Percentiles rank a stretch among this genome's conserved stretches.
phyloP scores from a whole-genome alignment of 2,888 invertebrate genomes.

The Clanis bilineata region DNA sequence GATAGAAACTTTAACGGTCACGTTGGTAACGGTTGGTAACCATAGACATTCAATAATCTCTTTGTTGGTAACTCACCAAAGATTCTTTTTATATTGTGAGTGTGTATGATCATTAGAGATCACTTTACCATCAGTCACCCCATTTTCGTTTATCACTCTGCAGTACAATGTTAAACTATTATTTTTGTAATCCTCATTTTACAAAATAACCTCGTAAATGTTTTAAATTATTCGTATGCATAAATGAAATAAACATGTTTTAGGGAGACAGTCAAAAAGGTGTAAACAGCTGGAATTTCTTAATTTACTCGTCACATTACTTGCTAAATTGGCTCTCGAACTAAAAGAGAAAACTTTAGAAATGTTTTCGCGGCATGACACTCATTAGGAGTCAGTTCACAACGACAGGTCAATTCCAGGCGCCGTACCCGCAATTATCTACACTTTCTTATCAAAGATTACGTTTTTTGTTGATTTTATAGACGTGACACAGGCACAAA shows the following conservation, averaged over 20 bases:
- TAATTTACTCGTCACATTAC: background rate
- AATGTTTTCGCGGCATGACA: slow-evolving; percentile 1
- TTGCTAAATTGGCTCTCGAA: background rate
- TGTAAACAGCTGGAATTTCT: background rate
- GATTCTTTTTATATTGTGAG: no score
- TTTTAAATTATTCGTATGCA: no score
- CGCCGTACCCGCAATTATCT: slow-evolving; percentile 19
- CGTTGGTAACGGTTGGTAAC: no score
- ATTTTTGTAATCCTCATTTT: no score
- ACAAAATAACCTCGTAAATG: no score
- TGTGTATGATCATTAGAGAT: no score
- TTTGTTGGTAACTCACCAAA: no score
- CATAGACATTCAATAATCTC: no score
- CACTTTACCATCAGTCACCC: no score
- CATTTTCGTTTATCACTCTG: no score
- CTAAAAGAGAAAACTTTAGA: background rate
- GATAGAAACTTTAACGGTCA: no score
- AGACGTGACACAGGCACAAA: background rate
- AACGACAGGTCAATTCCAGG: slow-evolving; percentile 10
- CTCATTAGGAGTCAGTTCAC: slow-evolving; percentile 14
- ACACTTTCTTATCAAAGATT: slow-evolving; percentile 26
- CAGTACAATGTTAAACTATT: no score
- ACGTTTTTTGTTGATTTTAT: background rate
- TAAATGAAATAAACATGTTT: background rate
- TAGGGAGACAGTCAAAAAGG: background rate